Base-by-base conservation (phyloP, 2,797 vertebrate genomes). In the Pterois miles region DNA sequence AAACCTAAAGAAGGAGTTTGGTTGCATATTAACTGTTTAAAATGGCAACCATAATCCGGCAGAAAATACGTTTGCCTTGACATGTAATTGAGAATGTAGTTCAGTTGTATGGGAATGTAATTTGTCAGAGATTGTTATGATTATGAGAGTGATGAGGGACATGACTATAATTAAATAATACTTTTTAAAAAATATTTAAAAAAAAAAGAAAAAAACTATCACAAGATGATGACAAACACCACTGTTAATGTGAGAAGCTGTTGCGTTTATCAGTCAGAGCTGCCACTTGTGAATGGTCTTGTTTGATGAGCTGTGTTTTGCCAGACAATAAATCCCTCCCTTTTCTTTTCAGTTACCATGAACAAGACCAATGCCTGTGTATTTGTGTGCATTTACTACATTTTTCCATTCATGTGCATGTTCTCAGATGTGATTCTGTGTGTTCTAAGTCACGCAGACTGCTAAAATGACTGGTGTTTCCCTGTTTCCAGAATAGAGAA, bases 251-350 rank as follows among this genome's bases (percentile, higher is more conserved):
- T 64, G 25, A 63, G 66, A 58, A 46, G 67, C 53, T 12, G 56
- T 43, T 72, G 63, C 34, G 40, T 83, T 85, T n/a, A 62, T 86
- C 82, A 79, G 54, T 73, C 74, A 57, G 65, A 84, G 76, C 76
- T 82, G 82, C 69, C 57, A 71, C 65, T 71, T 46, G 27, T 69
- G 70, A 80, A 73, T 46, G 68, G 38, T 77, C 50, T 63, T 31
- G 66, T 82, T 79, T 89, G 83, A 88, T 66, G 80, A 82, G 75
- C 65, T 81, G 68, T 65, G 52, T 75, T 86, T 63, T 65, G 25
- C 8, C 0, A 43, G 40, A 83, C 81, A 82, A 75, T 67, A 53
- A 57, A 31, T 65, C 68, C 78, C 38, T 66, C 54, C 46, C 48
- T 25, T n/a, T 58, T 48, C 31, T 60, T 63, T 63, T 10, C 65